Evolutionary conservation across 2,113 vertebrate genomes (phyloP).

Genomic region (Lagopus leucura): DNA sequence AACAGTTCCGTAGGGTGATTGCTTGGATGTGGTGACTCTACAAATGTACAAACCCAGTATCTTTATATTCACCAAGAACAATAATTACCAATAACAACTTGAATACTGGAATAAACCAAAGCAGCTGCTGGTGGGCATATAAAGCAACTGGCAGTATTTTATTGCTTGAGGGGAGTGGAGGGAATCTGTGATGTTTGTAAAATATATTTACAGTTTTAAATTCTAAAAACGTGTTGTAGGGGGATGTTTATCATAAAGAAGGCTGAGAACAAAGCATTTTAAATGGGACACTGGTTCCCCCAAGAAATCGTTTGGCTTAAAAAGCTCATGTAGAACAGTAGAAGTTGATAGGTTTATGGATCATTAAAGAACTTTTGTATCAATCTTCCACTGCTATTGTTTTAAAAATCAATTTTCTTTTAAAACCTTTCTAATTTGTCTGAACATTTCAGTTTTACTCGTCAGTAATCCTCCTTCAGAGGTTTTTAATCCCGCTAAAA

Average conservation of each 20-base stretch:
- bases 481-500: conserved; percentile 67
- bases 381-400: background rate
- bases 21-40: conserved; percentile 72
- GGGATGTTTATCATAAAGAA: conserved; percentile 52
- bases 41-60: conserved; percentile 80
- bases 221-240: conserved; percentile 42
- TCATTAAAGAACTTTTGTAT: conserved; percentile 52
- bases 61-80: conserved; percentile 81
- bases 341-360: conserved; percentile 57
- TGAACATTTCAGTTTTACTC: conserved; percentile 54
- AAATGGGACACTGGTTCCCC: conserved; percentile 61
- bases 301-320: conserved; percentile 10
- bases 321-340: conserved; percentile 48
- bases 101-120: conserved; percentile 77
- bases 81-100: conserved; percentile 78
- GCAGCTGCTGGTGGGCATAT: conserved; percentile 80
- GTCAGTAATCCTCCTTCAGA: conserved; percentile 28
- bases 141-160: conserved; percentile 82
- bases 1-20: conserved; percentile 71
- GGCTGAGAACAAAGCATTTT: conserved; percentile 72
- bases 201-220: conserved; percentile 80
- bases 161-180: conserved; percentile 77
- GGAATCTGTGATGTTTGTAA: conserved; percentile 71
- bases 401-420: conserved; percentile 1
- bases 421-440: conserved; percentile 33